Conservation (phyloP, 1,140 invertebrate species). For the Meloidogyne hapla region DNA sequence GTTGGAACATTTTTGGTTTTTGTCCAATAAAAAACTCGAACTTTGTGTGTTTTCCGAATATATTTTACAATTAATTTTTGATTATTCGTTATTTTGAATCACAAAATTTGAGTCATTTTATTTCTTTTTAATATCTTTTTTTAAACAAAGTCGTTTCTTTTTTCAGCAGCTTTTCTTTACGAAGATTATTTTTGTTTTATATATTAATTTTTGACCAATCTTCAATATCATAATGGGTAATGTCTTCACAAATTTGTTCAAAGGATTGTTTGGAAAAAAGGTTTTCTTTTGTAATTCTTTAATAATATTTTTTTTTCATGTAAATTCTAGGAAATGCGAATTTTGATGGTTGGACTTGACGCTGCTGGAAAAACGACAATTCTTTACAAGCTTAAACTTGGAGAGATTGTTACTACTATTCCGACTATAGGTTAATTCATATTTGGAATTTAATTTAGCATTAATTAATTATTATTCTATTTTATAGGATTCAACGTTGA, state of each 20-base stretch:
- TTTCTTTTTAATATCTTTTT: constrained; percentile 10
- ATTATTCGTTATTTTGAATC: neutral
- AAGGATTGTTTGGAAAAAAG: constrained; percentile 95
- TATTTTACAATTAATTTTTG: neutral
- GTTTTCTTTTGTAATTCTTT: neutral
- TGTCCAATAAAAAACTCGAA: neutral
- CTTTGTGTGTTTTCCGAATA: neutral
- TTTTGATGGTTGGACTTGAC: constrained; percentile 86
- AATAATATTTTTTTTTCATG: neutral
- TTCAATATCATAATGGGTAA: constrained; percentile 67
- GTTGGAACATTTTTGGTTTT: neutral
- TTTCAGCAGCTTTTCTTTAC: constrained; percentile 4
- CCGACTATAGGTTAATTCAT: constrained; percentile 88
- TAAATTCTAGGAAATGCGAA: constrained; percentile 86
- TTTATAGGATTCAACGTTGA: constrained; percentile 71
- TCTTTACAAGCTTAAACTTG: constrained; percentile 98
- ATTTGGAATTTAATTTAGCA: neutral
- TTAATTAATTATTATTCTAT: too few relatives aligned
- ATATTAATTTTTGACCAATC: neutral
- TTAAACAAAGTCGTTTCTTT: too few relatives aligned
- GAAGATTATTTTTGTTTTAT: neutral
- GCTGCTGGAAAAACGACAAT: constrained; percentile 99
- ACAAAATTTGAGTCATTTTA: neutral
- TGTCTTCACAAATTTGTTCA: constrained; percentile 73
- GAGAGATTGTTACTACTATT: constrained; percentile 99